phyloP scores from a whole-genome alignment of 2,888 invertebrate species.

The Cistogaster globosa region DNA sequence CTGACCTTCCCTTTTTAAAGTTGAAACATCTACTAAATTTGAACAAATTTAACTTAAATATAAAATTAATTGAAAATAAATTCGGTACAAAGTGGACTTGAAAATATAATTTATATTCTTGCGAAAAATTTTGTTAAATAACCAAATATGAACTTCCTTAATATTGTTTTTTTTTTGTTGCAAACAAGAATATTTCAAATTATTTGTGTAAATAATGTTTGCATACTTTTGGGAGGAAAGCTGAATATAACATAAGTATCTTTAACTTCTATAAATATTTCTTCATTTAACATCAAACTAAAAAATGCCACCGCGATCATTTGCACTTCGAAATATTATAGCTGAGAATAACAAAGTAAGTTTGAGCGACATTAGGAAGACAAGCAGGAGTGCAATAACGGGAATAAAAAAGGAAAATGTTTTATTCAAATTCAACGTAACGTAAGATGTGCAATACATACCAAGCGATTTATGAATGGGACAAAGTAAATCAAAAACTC shows the following conservation, averaged over 20 bases:
- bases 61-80: too few relatives aligned
- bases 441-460: conserved; percentile 70
- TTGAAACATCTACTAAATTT: too few relatives aligned
- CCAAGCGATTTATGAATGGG: conserved; percentile 66
- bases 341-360: not conserved
- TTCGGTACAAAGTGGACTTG: too few relatives aligned
- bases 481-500: conserved; percentile 65
- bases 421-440: conserved; percentile 67
- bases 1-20: too few relatives aligned
- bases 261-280: not conserved
- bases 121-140: too few relatives aligned
- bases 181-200: not conserved
- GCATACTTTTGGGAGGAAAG: conserved; percentile 35
- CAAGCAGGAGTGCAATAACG: not conserved
- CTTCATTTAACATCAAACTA: conserved; percentile 10
- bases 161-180: not conserved
- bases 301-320: conserved; percentile 6
- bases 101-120: too few relatives aligned
- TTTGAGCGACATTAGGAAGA: not conserved
- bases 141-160: too few relatives aligned
- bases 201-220: conserved; percentile 10
- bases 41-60: too few relatives aligned
- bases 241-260: not conserved
- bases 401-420: conserved; percentile 37
- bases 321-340: conserved; percentile 2